A percentile compares a stretch with the other conserved stretches of the same genome.
Conservation (phyloP, 2,113 vertebrate species). For the Equus quagga region DNA sequence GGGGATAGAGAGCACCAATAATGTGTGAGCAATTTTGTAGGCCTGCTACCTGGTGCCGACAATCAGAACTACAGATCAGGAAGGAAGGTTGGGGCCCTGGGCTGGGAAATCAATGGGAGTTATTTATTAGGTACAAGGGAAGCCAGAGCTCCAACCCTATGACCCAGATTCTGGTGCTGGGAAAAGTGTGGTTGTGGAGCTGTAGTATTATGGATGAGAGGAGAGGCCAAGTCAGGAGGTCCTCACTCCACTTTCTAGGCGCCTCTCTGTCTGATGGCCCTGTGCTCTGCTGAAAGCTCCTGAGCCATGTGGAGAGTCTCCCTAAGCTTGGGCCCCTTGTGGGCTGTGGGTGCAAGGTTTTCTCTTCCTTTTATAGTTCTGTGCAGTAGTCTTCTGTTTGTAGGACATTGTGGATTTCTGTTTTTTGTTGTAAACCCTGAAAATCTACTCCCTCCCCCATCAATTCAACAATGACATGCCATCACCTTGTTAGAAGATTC, state of each 20-base stretch:
- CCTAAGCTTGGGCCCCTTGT: not conserved
- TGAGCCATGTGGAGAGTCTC: not conserved
- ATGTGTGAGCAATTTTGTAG: not conserved
- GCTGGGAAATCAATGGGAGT: slow-evolving; percentile 22
- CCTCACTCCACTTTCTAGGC: not conserved
- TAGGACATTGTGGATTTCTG: not conserved
- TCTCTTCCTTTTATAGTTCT: not conserved
- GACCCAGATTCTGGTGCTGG: not conserved
- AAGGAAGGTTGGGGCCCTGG: not conserved
- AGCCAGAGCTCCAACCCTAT: not conserved
- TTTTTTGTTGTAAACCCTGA: not conserved
- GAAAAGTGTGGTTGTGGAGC: not conserved
- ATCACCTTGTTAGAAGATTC: not conserved
- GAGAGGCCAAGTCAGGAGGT: too few relatives aligned
- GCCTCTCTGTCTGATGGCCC: not conserved
- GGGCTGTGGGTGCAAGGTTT: not conserved
- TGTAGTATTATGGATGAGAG: not conserved
- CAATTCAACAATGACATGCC: not conserved
- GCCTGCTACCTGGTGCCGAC: not conserved
- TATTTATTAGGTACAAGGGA: slow-evolving; percentile 47
- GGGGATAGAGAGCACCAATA: not conserved
- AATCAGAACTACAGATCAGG: not conserved
- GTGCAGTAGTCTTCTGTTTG: not conserved
- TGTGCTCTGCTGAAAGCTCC: not conserved
- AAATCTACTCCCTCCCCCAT: not conserved